Conservation (phyloP, 2,113 vertebrate genomes). For the Charadrius vociferus region DNA sequence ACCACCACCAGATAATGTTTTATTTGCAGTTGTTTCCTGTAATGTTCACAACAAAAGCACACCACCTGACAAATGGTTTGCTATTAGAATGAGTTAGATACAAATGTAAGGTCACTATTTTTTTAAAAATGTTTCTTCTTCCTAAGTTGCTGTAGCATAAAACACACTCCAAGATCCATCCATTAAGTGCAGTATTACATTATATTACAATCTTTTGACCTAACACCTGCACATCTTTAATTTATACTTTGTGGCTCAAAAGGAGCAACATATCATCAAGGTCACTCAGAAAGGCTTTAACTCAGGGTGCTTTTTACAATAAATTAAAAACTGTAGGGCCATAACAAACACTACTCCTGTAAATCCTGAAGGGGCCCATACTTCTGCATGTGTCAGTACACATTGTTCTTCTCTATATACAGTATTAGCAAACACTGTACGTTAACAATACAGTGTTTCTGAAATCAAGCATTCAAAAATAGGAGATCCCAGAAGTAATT, state of each 20-base stretch:
- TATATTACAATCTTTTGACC: neutral
- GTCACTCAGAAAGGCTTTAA: neutral
- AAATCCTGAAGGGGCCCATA: neutral
- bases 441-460: neutral
- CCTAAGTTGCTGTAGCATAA: neutral
- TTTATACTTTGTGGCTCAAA: neutral
- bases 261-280: neutral
- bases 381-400: neutral
- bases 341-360: neutral
- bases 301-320: neutral
- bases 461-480: neutral
- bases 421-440: neutral
- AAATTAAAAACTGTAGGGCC: neutral
- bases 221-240: neutral
- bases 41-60: neutral
- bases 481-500: neutral
- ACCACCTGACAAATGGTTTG: neutral
- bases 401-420: neutral
- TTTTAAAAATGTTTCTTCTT: neutral
- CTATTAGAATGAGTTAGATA: slow-evolving; percentile 17
- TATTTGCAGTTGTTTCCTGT: neutral
- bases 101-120: neutral
- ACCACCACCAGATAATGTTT: neutral
- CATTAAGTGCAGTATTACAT: neutral
- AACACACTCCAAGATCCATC: neutral